A percentile compares a stretch with the other conserved stretches of the same genome.
Conservation (phyloP, 1,140 invertebrate genomes). For the Scaptodrosophila lebanonensis region DNA sequence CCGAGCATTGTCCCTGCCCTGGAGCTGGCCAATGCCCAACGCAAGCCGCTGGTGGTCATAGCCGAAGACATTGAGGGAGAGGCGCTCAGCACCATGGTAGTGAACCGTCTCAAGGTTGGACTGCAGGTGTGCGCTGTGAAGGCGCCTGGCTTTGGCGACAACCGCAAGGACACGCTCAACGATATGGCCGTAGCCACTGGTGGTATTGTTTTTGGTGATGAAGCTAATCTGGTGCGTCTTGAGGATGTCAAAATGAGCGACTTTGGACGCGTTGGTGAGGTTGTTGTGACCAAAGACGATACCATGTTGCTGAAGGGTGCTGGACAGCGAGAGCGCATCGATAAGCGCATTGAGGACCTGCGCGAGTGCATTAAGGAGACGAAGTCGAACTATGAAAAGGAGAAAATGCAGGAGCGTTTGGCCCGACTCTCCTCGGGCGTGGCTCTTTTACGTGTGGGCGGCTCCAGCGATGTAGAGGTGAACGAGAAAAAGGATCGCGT, state of each 20-base stretch:
- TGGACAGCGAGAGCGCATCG: slow-evolving; percentile 91
- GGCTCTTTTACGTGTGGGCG: slow-evolving; percentile 96
- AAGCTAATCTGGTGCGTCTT: slow-evolving; percentile 95
- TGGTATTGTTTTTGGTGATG: slow-evolving; percentile 98
- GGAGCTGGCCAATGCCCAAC: slow-evolving; percentile 95
- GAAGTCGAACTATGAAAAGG: slow-evolving; percentile 98
- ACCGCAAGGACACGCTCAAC: slow-evolving; percentile 95
- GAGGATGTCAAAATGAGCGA: slow-evolving; percentile 94
- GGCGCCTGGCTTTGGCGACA: slow-evolving; percentile 99
- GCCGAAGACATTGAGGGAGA: slow-evolving; percentile 99
- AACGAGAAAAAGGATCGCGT: slow-evolving; percentile 99
- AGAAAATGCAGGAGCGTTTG: slow-evolving; percentile 97
- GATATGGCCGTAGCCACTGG: slow-evolving; percentile 99
- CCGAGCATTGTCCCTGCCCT: slow-evolving; percentile 98
- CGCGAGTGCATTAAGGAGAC: slow-evolving; percentile 95
- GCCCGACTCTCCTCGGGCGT: slow-evolving; percentile 96
- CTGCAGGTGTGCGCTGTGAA: slow-evolving; percentile 98
- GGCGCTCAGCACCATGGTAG: slow-evolving; percentile 96
- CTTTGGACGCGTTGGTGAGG: slow-evolving; percentile 95
- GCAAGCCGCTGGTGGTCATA: slow-evolving; percentile 96
- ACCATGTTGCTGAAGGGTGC: slow-evolving; percentile 93
- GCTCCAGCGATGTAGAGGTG: slow-evolving; percentile 98
- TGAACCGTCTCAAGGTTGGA: slow-evolving; percentile 98
- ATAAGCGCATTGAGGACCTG: slow-evolving; percentile 91
- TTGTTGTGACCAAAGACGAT: slow-evolving; percentile 98